Conservation (phyloP, 1,140 invertebrate genomes). For the Chelonus insularis region DNA sequence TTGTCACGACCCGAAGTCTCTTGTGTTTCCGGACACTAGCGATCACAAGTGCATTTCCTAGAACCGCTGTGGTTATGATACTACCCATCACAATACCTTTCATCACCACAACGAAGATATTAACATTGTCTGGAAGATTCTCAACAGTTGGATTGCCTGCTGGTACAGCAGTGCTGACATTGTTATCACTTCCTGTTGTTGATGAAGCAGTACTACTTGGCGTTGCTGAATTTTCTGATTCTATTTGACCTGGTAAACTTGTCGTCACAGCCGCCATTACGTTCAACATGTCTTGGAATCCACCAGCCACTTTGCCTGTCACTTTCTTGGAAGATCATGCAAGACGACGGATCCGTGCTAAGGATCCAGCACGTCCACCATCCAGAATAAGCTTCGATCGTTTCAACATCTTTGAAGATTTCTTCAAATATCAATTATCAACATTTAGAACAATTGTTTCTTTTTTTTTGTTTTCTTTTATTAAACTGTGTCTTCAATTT, state of each 20-base stretch:
- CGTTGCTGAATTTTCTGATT: constrained; percentile 34
- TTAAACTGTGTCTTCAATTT: too few species aligned
- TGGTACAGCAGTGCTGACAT: constrained; percentile 39
- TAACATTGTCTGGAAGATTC: constrained; percentile 49
- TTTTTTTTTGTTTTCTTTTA: too few species aligned
- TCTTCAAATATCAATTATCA: too few species aligned
- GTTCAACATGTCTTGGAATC: constrained; percentile 43
- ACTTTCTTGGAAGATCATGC: constrained; percentile 20
- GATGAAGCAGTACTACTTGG: constrained; percentile 28
- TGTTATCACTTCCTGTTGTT: constrained; percentile 25
- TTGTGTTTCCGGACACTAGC: constrained; percentile 77
- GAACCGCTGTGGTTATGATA: constrained; percentile 83
- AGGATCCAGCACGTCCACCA: background rate
- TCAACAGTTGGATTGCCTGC: constrained; percentile 49
- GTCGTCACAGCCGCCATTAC: constrained; percentile 52
- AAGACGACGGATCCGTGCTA: background rate
- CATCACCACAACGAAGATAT: constrained; percentile 63
- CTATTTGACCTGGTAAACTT: constrained; percentile 40
- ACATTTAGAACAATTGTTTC: too few species aligned
- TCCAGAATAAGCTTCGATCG: background rate
- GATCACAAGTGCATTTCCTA: constrained; percentile 86
- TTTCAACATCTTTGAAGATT: background rate
- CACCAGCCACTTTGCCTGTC: constrained; percentile 2
- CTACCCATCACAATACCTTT: constrained; percentile 76
- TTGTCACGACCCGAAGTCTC: constrained; percentile 85